A percentile compares a stretch with the other conserved stretches of the same genome.
Conservation (phyloP, 2,888 invertebrate genomes). For the Petrophora chlorosata region DNA sequence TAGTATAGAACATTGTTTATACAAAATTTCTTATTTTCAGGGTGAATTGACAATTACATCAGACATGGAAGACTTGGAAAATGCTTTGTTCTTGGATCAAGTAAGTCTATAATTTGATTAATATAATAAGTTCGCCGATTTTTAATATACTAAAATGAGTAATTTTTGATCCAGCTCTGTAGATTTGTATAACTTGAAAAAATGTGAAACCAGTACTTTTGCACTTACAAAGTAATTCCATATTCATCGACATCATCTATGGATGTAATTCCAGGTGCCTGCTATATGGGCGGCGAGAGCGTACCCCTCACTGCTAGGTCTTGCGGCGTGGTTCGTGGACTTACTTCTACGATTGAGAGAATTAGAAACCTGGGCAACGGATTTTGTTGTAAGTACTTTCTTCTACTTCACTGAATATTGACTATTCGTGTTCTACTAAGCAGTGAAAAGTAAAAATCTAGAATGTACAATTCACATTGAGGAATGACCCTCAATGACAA, state of each 20-base stretch:
- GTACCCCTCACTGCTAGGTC: conserved; percentile 94
- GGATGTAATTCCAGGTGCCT: conserved; percentile 90
- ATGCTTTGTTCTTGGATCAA: conserved; percentile 95
- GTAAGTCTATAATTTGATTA: conserved; percentile 42
- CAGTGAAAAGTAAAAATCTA: too few relatives aligned
- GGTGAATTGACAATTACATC: conserved; percentile 98
- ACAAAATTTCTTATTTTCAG: conserved; percentile 63
- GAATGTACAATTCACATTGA: too few relatives aligned
- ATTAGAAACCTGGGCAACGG: conserved; percentile 96
- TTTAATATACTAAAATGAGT: too few relatives aligned
- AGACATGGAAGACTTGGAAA: conserved; percentile 98
- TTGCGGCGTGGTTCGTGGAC: conserved; percentile 97
- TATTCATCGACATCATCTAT: too few relatives aligned
- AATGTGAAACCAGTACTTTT: too few relatives aligned
- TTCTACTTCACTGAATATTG: not conserved
- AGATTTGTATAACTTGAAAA: too few relatives aligned
- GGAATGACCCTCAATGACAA: too few relatives aligned
- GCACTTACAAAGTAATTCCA: too few relatives aligned
- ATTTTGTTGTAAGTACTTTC: conserved; percentile 90
- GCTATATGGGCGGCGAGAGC: conserved; percentile 93
- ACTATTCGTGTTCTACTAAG: not conserved
- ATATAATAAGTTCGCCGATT: not conserved
- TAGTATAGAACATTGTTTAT: too few relatives aligned
- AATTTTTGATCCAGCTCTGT: too few relatives aligned
- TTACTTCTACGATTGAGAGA: conserved; percentile 93